phyloP scores from a whole-genome alignment of 2,797 vertebrate genomes.

The Pseudochaenichthys georgianus region DNA sequence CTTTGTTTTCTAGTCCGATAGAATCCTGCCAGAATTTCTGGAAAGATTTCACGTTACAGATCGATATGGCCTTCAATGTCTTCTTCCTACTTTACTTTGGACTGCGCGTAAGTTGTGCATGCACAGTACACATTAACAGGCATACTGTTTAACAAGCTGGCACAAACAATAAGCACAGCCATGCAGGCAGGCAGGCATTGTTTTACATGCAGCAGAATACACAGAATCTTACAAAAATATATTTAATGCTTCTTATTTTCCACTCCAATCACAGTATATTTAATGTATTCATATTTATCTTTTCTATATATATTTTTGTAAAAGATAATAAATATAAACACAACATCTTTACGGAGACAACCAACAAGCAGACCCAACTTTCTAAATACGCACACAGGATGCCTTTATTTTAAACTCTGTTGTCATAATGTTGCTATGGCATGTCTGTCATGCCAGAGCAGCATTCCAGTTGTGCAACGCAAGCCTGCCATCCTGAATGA shows the following conservation, averaged over 20 bases:
- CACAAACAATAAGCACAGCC: neutral
- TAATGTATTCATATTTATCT: neutral
- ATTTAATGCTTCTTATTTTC: neutral
- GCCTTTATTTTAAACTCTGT: conserved; percentile 35
- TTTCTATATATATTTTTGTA: neutral
- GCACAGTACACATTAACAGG: neutral
- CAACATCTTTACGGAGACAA: conserved; percentile 5
- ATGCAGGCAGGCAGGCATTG: neutral
- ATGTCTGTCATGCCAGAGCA: conserved; percentile 54
- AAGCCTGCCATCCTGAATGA: conserved; percentile 66
- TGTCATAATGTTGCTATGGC: conserved; percentile 35
- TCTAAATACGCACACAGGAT: conserved; percentile 21
- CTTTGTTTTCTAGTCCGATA: conserved; percentile 90
- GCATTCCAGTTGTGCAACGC: conserved; percentile 53
- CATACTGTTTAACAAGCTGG: neutral
- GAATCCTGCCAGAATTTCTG: conserved; percentile 99
- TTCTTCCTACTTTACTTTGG: conserved; percentile 99
- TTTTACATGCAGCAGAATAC: neutral
- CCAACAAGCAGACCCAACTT: neutral
- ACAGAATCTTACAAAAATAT: neutral
- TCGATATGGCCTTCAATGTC: conserved; percentile 99
- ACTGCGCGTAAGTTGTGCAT: conserved; percentile 91
- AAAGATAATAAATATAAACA: neutral
- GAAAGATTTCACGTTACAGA: conserved; percentile 99
- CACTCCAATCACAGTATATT: neutral